phyloP scores from a whole-genome alignment of 2,888 invertebrate genomes.

The Chaitophorus viminalis region DNA sequence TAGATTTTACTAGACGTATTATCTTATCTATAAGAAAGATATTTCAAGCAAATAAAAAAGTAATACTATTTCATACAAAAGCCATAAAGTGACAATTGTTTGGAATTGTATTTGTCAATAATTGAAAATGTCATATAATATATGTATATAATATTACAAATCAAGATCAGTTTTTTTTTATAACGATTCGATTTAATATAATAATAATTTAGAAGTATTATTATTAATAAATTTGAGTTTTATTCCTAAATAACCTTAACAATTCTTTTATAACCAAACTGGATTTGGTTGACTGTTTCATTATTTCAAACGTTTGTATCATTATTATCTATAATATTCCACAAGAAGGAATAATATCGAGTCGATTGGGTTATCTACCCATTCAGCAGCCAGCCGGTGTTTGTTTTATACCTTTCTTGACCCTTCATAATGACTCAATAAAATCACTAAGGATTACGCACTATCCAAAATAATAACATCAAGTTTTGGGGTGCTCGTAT shows the following conservation, averaged over 20 bases:
- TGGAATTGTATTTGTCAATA: too few species aligned
- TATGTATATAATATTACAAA: neutral
- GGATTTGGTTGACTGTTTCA: neutral
- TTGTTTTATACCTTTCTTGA: neutral
- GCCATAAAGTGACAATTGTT: too few species aligned
- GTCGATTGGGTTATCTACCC: neutral
- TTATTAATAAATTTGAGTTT: neutral
- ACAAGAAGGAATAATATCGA: neutral
- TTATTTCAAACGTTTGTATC: neutral
- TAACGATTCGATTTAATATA: neutral
- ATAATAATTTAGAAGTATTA: neutral
- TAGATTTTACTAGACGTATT: too few species aligned
- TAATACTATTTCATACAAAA: too few species aligned
- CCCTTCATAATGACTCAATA: conserved; percentile 14
- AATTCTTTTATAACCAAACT: too few species aligned
- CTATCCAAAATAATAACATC: neutral
- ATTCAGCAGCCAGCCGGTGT: conserved; percentile 12
- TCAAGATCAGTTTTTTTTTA: neutral
- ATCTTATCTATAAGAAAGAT: too few species aligned
- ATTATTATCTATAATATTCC: neutral
- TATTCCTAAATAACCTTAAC: too few species aligned
- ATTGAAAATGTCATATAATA: too few species aligned
- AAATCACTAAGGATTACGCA: conserved; percentile 6
- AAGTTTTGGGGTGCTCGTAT: neutral
- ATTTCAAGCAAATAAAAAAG: too few species aligned